Evolutionary conservation across 2,113 vertebrate species (phyloP).

Genomic region (Seriola quinqueradiata): DNA sequence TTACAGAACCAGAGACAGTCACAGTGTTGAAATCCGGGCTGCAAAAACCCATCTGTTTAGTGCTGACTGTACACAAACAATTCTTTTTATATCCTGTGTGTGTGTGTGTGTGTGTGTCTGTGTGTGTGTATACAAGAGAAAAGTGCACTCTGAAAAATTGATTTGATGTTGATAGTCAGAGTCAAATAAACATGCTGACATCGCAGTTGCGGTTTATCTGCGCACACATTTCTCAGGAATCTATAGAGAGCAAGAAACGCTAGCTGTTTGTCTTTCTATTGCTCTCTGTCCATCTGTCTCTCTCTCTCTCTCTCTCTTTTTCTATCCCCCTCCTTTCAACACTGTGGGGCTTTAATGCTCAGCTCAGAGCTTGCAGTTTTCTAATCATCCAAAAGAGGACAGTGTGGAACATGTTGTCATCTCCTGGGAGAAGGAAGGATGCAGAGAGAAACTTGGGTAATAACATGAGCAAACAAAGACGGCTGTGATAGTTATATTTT

Average conservation of each 20-base stretch:
- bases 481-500: not conserved
- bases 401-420: constrained; percentile 75
- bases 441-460: constrained; percentile 21
- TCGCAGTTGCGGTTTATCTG: constrained; percentile 50
- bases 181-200: constrained; percentile 68
- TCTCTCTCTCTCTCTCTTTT: not conserved
- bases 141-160: constrained; percentile 54
- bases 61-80: constrained; percentile 74
- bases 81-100: constrained; percentile 60
- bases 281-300: constrained; percentile 38
- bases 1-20: constrained; percentile 57
- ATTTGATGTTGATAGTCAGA: constrained; percentile 71
- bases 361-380: constrained; percentile 64
- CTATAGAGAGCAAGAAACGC: constrained; percentile 18
- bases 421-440: constrained; percentile 63
- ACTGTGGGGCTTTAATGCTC: not conserved
- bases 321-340: not conserved
- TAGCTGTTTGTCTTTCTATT: constrained; percentile 23
- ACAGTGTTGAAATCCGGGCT: constrained; percentile 59
- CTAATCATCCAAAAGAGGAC: constrained; percentile 80
- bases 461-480: constrained; percentile 15
- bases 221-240: constrained; percentile 26
- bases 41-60: constrained; percentile 69
- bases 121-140: not conserved
- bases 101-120: constrained; percentile 15